Evolutionary conservation across 2,113 vertebrate genomes (phyloP).

Genomic region (Gymnorhina tibicen): DNA sequence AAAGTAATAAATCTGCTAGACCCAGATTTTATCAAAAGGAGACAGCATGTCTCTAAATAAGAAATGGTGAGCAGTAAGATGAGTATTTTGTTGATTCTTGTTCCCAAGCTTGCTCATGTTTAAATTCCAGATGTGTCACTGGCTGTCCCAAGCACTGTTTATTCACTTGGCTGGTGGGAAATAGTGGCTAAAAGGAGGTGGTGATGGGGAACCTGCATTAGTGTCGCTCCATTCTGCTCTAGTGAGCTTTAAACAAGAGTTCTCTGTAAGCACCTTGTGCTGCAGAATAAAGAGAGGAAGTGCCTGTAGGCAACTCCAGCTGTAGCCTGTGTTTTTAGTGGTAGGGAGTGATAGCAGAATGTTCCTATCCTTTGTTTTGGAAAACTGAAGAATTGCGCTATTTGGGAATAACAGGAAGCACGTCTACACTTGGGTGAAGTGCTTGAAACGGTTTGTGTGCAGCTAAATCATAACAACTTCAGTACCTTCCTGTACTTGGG

Average conservation of each 20-base stretch:
- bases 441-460: not conserved
- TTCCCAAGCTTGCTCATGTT: not conserved
- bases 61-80: not conserved
- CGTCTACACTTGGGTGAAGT: not conserved
- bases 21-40: conserved; percentile 11
- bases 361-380: conserved; percentile 26
- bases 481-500: not conserved
- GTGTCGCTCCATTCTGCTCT: not conserved
- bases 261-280: not conserved
- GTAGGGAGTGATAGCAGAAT: not conserved
- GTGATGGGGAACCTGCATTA: fast-evolving
- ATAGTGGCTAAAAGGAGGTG: not conserved
- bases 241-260: not conserved
- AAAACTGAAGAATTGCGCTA: not conserved
- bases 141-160: not conserved
- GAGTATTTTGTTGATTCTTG: not conserved
- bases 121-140: not conserved
- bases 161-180: not conserved
- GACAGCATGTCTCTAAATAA: not conserved
- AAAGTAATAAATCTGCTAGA: not conserved
- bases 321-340: not conserved
- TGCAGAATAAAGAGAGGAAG: conserved; percentile 28
- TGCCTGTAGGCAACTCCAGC: not conserved
- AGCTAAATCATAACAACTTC: not conserved
- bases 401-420: conserved; percentile 52